Evolutionary conservation across 2,888 invertebrate species (phyloP), one percentile per base, ranked within the genome.

Genomic region (Phyllotreta cruciferae): DNA sequence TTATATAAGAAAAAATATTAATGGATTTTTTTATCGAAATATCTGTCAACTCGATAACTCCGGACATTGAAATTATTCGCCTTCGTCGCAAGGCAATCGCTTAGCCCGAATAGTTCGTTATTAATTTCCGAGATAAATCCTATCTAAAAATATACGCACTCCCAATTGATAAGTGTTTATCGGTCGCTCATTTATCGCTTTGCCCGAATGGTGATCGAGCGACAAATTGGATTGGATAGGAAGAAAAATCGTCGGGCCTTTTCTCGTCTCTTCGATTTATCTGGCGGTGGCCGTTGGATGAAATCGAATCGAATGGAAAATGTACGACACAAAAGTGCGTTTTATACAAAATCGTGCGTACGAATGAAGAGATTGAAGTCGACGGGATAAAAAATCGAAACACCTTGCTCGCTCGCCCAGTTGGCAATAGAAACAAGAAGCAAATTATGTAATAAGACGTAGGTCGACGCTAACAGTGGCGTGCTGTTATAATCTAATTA

Each of bases 381-480:
- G 47, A 47, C 36, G 11, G n/a, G 8, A 36, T 36, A 24, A 47
- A 47, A 47, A 47, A 47, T 47, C 7, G 24, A 14, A 11, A 49
- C 49, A 49, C 49, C 49, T 49, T 49, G 49, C 24, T 4, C 24
- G 24, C 49, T 49, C 36, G 47, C 14, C 47, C 47, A 36, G 10
- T 49, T 49, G 49, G 49, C 49, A 49, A 49, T 49, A 49, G 49
- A 49, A 49, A 49, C 49, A 49, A 35, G 49, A 49, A 11, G n/a
- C 2, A 35, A 49, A 49, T 49, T 49, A 49, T 11, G 49, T 49
- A 49, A 49, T 13, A 49, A 49, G 11, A 35, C 49, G 49, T 49
- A 49, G 49, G 49, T 49, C 49, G 34, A 49, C 10, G 49, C 36
- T 49, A 35, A 3, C 49, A 49, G 49, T 35, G 49, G 35, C 49